phyloP scores from a whole-genome alignment of 2,797 vertebrate species.

The Okamejei kenojei region DNA sequence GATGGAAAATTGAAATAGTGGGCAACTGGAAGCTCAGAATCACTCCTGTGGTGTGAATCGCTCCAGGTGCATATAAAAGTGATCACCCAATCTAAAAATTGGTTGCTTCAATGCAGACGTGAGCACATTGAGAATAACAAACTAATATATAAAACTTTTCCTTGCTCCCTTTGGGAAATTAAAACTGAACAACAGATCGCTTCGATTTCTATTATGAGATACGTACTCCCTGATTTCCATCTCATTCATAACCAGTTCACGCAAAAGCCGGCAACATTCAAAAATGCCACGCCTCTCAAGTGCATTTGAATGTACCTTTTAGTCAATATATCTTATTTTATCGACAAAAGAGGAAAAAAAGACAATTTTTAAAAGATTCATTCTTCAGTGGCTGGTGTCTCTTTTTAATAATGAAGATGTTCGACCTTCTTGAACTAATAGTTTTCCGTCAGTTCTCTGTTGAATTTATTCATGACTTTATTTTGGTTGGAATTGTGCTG shows the following conservation, averaged over 20 bases:
- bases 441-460: too few relatives aligned
- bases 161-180: background rate
- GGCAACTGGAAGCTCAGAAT: too few relatives aligned
- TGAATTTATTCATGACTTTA: too few relatives aligned
- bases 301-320: background rate
- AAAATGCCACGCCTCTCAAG: background rate
- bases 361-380: background rate
- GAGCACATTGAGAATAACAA: background rate
- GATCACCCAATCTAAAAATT: too few relatives aligned
- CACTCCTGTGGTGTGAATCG: too few relatives aligned
- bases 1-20: too few relatives aligned
- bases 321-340: background rate
- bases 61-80: too few relatives aligned
- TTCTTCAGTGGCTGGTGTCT: background rate
- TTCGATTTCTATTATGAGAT: background rate
- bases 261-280: background rate
- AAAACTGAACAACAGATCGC: background rate
- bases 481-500: too few relatives aligned
- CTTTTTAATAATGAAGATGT: background rate
- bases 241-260: background rate
- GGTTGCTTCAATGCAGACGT: too few relatives aligned
- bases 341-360: background rate
- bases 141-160: background rate
- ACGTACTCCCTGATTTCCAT: background rate
- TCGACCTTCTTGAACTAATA: background rate